Conservation (phyloP, 2,113 vertebrate genomes). For the Pollimyrus isidori region DNA sequence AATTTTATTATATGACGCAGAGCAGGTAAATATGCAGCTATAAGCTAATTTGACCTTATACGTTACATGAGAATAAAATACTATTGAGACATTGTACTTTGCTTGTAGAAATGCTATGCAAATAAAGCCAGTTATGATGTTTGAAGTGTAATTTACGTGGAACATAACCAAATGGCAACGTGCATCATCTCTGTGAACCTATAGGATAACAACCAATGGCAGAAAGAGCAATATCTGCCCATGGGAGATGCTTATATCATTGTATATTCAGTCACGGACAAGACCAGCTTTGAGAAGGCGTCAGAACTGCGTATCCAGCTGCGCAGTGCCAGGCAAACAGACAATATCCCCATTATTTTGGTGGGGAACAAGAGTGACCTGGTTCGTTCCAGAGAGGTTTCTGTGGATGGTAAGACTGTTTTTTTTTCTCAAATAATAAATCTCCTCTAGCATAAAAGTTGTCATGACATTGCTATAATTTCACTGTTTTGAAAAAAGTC, state of each 20-base stretch:
- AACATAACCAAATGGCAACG: not conserved
- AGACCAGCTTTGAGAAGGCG: conserved; percentile 94
- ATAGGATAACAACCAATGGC: conserved; percentile 85
- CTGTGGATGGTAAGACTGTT: conserved; percentile 79
- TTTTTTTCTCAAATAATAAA: not conserved
- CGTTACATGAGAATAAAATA: not conserved
- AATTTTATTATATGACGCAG: conserved; percentile 89
- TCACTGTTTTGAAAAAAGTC: not conserved
- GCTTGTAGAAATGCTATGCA: not conserved
- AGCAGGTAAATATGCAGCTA: conserved; percentile 70
- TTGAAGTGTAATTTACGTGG: not conserved
- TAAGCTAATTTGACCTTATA: not conserved
- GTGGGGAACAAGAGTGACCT: conserved; percentile 98
- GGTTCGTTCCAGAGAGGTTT: conserved; percentile 92
- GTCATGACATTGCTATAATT: not conserved
- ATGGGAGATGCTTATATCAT: conserved; percentile 98
- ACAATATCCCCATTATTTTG: conserved; percentile 97
- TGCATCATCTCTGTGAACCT: conserved; percentile 18
- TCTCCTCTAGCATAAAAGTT: not conserved
- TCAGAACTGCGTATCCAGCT: conserved; percentile 94
- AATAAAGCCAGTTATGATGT: not conserved
- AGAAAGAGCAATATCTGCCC: conserved; percentile 90
- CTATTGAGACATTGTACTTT: not conserved
- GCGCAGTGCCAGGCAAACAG: conserved; percentile 82
- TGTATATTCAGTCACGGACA: conserved; percentile 96